These are phyloP conservation scores for Atethmia centrago DNA, from an alignment of 2,888 invertebrate genomes.

Conservation along the genomic window DNA sequence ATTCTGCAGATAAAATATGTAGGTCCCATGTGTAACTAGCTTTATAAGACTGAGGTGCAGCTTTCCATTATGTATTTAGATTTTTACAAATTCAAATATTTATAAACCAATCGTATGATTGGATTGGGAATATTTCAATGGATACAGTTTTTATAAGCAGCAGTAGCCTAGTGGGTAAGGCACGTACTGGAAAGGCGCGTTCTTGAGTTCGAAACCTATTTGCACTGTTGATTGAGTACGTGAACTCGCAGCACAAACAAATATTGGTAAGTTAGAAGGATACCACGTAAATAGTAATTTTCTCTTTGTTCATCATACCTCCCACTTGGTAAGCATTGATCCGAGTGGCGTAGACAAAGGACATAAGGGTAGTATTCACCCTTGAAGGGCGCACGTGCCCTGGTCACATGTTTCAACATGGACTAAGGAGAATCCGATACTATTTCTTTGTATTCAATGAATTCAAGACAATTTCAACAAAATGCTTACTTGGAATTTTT, in stretches of 20 bases:
- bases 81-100: slow-evolving; percentile 21
- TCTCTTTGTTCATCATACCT: slow-evolving; percentile 19
- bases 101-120: slow-evolving; percentile 21
- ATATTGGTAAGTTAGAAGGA: not conserved
- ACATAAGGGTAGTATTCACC: slow-evolving; percentile 32
- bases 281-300: slow-evolving; percentile 6
- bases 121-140: slow-evolving; percentile 7
- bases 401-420: slow-evolving; percentile 10
- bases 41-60: slow-evolving; percentile 12
- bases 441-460: slow-evolving; percentile 10
- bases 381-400: slow-evolving; percentile 14
- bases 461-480: not conserved
- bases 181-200: not conserved
- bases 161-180: not conserved
- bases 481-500: not conserved
- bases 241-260: slow-evolving; percentile 11
- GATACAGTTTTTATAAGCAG: slow-evolving; percentile 12
- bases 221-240: slow-evolving; percentile 5
- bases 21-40: slow-evolving; percentile 1
- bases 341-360: slow-evolving; percentile 36
- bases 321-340: slow-evolving; percentile 24
- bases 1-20: slow-evolving; percentile 21
- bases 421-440: not conserved
- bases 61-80: slow-evolving; percentile 1
- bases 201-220: slow-evolving; percentile 6